Percentiles rank a stretch among this genome's conserved stretches.
Evolutionary conservation across 2,888 invertebrate genomes (phyloP).

Genomic region (Sphaerophoria taeniata): DNA sequence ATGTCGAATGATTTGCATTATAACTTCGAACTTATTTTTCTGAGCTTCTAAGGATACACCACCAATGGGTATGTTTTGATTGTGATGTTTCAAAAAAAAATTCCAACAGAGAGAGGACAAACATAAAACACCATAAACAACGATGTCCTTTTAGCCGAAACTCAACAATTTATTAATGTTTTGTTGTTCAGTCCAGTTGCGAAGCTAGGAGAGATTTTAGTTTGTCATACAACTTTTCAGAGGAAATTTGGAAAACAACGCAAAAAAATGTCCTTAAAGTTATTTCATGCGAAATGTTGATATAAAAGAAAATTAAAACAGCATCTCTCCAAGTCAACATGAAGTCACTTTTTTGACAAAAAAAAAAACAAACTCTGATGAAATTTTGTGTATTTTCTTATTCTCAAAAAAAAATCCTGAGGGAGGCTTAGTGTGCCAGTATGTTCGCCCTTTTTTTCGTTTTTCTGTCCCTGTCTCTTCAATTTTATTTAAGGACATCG

Average conservation of each 20-base stretch:
- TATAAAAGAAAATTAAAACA: slow-evolving; percentile 29
- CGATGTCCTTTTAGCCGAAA: slow-evolving; percentile 56
- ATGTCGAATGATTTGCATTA: slow-evolving; percentile 61
- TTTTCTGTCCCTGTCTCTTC: neutral
- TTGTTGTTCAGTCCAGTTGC: neutral
- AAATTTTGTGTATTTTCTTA: slow-evolving; percentile 45
- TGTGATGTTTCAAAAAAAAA: slow-evolving; percentile 53
- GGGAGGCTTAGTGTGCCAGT: slow-evolving; percentile 47
- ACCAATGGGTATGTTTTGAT: slow-evolving; percentile 69
- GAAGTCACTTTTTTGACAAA: slow-evolving; percentile 21
- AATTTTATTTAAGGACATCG: slow-evolving; percentile 41
- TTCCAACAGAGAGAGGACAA: neutral
- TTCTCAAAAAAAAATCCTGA: neutral
- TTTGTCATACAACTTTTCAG: slow-evolving; percentile 26
- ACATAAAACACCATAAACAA: slow-evolving; percentile 32
- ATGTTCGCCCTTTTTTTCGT: neutral
- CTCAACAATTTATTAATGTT: slow-evolving; percentile 55
- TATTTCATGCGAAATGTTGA: slow-evolving; percentile 19
- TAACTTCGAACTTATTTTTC: slow-evolving; percentile 16
- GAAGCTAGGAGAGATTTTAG: slow-evolving; percentile 10
- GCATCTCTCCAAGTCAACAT: slow-evolving; percentile 22
- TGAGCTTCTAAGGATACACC: slow-evolving; percentile 51
- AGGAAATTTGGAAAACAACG: no score
- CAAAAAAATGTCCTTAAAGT: neutral
- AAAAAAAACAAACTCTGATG: slow-evolving; percentile 38